Base-by-base conservation (phyloP, 2,888 invertebrate genomes). In the Rhaphigaster nebulosa region DNA sequence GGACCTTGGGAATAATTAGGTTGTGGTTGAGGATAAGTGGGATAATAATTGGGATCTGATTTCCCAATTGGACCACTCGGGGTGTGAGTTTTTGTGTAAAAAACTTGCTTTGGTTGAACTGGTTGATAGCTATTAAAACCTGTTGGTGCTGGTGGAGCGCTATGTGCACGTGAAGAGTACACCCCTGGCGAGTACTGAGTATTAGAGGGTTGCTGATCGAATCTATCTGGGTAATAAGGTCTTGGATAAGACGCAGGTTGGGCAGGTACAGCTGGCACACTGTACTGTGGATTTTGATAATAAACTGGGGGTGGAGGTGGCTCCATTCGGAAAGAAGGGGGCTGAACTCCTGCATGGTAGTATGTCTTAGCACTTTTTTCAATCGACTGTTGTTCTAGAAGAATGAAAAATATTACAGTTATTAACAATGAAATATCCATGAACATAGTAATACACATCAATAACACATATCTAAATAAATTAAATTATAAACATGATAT, bases 291-390 rank as follows among this genome's bases (percentile, higher is more conserved):
- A 10, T 20, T 56, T 56, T 87, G 52, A 20, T 38, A 38, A 56
- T 87, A 54, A 26, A 54, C 38, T 23, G 52, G 54, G 1, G 70
- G 76, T n/a, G 70, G 89, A 34, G 70, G 89, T 45, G 70, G 56
- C 23, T 89, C 70, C n/a, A 84, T 23, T 3, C 45, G 26, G 8
- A n/a, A n/a, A 15, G 84, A 45, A n/a, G 90, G 90, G n/a, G 90
- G 90, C 60, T 90, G 90, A n/a, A 90, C 90, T 34, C 90, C 90
- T 34, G 84, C 50, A 56, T 90, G 90, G 0, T 76, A 38, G 70
- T 89, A 76, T 29, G 50, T 12, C 29, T 41, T 70, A 20, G 76
- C 76, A 56, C 52, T 54, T n/a, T 54, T 87, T 23, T 87, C 87
- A 54, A 26, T 34, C 18, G 87, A 29, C 54, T 34, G 12, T 29